Evolutionary conservation across 92 coral and sea anemone species (phyloP).

Genomic region (Micromussa lordhowensis): DNA sequence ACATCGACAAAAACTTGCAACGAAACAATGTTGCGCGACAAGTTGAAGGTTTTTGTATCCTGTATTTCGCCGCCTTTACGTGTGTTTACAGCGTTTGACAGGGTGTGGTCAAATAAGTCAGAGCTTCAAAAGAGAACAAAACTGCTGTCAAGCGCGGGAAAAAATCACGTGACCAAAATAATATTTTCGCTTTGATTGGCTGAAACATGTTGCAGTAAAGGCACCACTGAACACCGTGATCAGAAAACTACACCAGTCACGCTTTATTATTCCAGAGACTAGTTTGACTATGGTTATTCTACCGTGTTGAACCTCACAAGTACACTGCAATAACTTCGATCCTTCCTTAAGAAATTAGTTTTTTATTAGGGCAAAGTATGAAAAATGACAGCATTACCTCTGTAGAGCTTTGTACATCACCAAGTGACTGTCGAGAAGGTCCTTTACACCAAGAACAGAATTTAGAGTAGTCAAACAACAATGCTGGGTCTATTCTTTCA

Average conservation of each 20-base stretch:
- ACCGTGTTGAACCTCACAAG: not conserved
- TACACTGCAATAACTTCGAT: not conserved
- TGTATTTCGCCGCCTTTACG: no score
- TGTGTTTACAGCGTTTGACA: no score
- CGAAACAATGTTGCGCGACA: no score
- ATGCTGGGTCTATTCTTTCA: slow-evolving; percentile 29
- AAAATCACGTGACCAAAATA: no score
- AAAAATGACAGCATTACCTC: slow-evolving; percentile 15
- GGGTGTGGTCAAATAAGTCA: no score
- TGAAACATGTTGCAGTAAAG: not conserved
- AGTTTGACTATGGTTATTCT: not conserved
- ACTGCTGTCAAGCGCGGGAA: no score
- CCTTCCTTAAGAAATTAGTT: not conserved
- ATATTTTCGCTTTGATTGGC: not conserved
- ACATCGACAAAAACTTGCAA: no score
- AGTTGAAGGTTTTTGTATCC: no score
- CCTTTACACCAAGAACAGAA: not conserved
- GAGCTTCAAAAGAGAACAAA: no score
- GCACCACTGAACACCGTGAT: not conserved
- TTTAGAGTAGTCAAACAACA: slow-evolving; percentile 33
- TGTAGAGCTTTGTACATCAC: not conserved
- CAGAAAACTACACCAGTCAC: not conserved
- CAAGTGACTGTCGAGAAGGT: not conserved
- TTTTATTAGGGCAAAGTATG: not conserved
- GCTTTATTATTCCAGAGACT: not conserved